phyloP scores from a whole-genome alignment of 2,797 vertebrate species.

The Phalloptychus januarius region DNA sequence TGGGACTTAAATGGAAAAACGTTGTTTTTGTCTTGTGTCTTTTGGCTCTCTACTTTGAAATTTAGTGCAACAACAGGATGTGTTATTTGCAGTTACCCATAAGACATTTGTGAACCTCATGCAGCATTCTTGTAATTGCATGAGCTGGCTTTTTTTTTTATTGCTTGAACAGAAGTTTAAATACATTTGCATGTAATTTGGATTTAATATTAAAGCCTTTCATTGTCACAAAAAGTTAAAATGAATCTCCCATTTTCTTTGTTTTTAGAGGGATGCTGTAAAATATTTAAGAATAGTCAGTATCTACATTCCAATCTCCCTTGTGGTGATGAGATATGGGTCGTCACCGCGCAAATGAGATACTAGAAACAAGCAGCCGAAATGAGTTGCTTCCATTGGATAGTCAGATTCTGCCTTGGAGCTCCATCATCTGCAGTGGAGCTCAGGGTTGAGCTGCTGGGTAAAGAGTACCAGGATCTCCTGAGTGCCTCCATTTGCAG shows the following conservation, averaged over 20 bases:
- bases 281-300: background rate
- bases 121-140: conserved; percentile 23
- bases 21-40: background rate
- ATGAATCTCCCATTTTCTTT: background rate
- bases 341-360: background rate
- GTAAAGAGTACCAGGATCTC: background rate
- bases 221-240: background rate
- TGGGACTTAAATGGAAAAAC: background rate
- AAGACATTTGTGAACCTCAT: conserved; percentile 13
- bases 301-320: background rate
- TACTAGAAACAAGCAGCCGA: background rate
- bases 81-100: conserved; percentile 39
- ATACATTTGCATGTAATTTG: background rate
- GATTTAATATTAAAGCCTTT: background rate
- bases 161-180: conserved; percentile 3
- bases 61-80: conserved; percentile 57
- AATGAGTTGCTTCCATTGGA: background rate
- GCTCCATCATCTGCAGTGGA: background rate
- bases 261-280: background rate
- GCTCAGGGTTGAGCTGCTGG: too few relatives aligned
- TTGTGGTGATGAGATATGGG: background rate
- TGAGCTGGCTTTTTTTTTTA: background rate
- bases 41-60: conserved; percentile 40
- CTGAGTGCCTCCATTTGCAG: background rate
- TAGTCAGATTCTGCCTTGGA: background rate